These are phyloP conservation scores for Porphyrio hochstetteri DNA, from an alignment of 2,113 vertebrate species.

Conservation along the genomic window DNA sequence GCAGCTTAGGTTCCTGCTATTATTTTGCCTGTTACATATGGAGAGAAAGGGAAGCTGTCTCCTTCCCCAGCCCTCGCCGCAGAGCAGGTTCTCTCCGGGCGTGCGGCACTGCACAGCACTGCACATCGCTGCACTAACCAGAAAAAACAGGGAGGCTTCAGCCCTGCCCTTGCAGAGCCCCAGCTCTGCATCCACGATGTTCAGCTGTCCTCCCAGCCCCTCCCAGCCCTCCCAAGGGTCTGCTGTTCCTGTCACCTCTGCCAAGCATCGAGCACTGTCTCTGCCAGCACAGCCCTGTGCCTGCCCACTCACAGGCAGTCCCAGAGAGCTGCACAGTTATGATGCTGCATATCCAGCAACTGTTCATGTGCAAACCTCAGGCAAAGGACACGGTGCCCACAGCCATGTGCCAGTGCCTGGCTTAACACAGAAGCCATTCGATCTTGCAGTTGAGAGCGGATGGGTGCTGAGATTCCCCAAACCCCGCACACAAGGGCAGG, in stretches of 20 bases:
- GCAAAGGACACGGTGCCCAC: background rate
- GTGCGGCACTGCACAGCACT: background rate
- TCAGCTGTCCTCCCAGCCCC: background rate
- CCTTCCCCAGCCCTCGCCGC: background rate
- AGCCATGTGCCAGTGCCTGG: background rate
- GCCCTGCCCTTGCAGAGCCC: background rate
- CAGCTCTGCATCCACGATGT: accelerated
- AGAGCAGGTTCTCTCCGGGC: background rate
- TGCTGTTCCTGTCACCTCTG: background rate
- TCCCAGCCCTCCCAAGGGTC: background rate
- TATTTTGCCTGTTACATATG: background rate
- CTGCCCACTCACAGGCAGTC: background rate
- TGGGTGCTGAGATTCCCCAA: background rate
- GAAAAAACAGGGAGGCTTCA: background rate
- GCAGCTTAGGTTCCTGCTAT: background rate
- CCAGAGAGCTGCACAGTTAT: background rate
- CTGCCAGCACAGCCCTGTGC: background rate
- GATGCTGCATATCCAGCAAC: background rate
- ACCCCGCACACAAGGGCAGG: background rate
- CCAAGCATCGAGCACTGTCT: background rate
- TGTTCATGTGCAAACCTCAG: background rate
- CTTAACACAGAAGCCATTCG: background rate
- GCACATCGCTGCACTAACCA: background rate
- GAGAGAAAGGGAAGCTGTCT: background rate
- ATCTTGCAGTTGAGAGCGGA: background rate